Percentiles rank a stretch among this genome's conserved stretches.
Conservation (phyloP, 2,888 invertebrate genomes). For the Leptinotarsa rubiginosa region DNA sequence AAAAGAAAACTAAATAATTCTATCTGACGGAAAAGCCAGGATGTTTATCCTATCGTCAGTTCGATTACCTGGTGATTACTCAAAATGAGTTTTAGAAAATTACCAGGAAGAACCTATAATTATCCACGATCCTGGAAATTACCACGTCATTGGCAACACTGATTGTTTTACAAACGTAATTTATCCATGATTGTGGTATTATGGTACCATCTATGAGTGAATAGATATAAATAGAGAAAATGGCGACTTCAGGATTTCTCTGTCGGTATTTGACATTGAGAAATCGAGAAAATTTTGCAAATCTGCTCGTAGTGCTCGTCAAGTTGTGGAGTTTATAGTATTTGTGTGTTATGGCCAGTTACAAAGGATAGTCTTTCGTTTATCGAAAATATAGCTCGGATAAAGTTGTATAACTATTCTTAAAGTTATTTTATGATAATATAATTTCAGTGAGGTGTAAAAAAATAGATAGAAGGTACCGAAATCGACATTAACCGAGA, state of each 20-base stretch:
- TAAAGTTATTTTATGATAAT: neutral
- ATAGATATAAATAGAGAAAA: neutral
- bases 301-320: constrained; percentile 8
- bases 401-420: constrained; percentile 15
- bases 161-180: too few relatives aligned
- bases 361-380: constrained; percentile 58
- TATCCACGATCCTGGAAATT: neutral
- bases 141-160: neutral
- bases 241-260: neutral
- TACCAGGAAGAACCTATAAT: too few relatives aligned
- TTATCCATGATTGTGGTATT: too few relatives aligned
- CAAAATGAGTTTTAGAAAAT: too few relatives aligned
- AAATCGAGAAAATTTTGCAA: constrained; percentile 18
- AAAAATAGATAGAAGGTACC: neutral
- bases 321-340: constrained; percentile 30
- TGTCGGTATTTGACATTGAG: constrained; percentile 12
- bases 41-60: too few relatives aligned
- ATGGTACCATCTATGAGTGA: neutral
- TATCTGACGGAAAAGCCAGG: too few relatives aligned
- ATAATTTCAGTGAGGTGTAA: constrained; percentile 3
- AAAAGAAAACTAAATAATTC: too few relatives aligned
- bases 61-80: too few relatives aligned
- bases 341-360: constrained; percentile 62
- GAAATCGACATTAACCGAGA: neutral
- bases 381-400: constrained; percentile 35